These are phyloP conservation scores for Pseudomyrmex dendroicus DNA, from an alignment of 1,140 invertebrate species.

Conservation along the genomic window DNA sequence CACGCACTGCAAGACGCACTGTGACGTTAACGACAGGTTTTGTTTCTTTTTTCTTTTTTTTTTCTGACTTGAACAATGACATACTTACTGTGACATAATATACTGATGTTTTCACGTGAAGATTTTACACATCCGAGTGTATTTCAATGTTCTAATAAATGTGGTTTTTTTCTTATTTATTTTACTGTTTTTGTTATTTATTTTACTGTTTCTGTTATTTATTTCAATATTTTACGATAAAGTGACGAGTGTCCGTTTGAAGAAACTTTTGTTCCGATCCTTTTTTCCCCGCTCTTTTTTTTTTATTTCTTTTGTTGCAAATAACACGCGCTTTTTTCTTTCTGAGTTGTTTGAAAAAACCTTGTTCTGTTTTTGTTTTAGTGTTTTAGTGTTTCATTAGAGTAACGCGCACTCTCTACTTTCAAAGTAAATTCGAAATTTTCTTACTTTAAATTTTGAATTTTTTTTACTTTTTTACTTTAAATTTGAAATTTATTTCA, in stretches of 20 bases:
- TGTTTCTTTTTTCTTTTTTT: background rate
- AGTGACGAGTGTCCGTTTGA: background rate
- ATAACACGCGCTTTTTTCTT: no score
- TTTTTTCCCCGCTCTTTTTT: no score
- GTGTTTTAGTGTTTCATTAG: background rate
- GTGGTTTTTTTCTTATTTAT: background rate
- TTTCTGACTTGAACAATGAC: background rate
- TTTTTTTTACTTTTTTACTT: no score
- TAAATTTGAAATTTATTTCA: constrained; percentile 5
- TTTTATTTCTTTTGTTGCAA: no score
- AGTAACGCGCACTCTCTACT: background rate
- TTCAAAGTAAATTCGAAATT: background rate
- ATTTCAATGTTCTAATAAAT: background rate
- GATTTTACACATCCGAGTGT: background rate
- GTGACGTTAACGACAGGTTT: background rate
- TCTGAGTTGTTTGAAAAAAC: background rate
- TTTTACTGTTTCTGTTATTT: background rate
- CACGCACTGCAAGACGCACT: constrained; percentile 7
- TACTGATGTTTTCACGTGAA: background rate
- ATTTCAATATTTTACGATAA: background rate
- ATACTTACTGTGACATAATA: background rate
- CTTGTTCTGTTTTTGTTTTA: background rate
- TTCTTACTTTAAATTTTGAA: no score
- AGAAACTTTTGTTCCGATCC: no score
- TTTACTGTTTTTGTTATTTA: background rate